Percentiles rank a stretch among this genome's conserved stretches.
These are phyloP conservation scores for Aviceda cuculoides DNA, from an alignment of 2,797 vertebrate genomes.

Conservation along the genomic window DNA sequence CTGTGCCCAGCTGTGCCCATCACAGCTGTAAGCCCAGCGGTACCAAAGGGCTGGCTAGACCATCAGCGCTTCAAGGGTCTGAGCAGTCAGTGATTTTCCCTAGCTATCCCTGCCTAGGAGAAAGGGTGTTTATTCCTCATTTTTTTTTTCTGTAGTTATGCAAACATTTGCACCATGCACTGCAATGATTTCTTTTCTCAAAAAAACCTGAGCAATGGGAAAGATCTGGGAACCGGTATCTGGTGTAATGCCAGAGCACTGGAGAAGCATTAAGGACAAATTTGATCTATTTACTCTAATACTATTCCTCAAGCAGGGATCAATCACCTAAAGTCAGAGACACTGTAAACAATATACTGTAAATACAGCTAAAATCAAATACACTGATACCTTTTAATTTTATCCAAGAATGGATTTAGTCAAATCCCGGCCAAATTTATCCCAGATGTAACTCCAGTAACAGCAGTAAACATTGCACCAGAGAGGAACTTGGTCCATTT, in stretches of 20 bases:
- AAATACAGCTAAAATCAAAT: not conserved
- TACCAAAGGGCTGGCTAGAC: not conserved
- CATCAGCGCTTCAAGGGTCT: rapidly evolving
- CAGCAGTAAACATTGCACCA: not conserved
- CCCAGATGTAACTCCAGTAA: not conserved
- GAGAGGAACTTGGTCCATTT: not conserved
- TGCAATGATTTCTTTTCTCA: not conserved
- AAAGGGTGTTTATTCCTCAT: not conserved
- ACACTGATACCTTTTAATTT: not conserved
- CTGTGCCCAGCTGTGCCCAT: rapidly evolving
- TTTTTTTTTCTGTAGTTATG: not conserved
- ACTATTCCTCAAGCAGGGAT: not conserved
- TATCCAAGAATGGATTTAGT: not conserved
- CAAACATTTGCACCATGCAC: rapidly evolving
- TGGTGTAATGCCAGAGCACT: not conserved
- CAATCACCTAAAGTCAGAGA: not conserved
- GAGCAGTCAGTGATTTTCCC: not conserved
- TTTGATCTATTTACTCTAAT: not conserved
- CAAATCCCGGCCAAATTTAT: not conserved
- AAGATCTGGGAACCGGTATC: not conserved
- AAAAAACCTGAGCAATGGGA: not conserved
- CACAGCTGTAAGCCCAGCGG: not conserved
- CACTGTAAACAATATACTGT: not conserved
- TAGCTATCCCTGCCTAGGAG: not conserved
- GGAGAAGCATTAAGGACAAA: not conserved